These are phyloP conservation scores for Semnornis frantzii DNA, from an alignment of 2,113 vertebrate species.

Conservation along the genomic window DNA sequence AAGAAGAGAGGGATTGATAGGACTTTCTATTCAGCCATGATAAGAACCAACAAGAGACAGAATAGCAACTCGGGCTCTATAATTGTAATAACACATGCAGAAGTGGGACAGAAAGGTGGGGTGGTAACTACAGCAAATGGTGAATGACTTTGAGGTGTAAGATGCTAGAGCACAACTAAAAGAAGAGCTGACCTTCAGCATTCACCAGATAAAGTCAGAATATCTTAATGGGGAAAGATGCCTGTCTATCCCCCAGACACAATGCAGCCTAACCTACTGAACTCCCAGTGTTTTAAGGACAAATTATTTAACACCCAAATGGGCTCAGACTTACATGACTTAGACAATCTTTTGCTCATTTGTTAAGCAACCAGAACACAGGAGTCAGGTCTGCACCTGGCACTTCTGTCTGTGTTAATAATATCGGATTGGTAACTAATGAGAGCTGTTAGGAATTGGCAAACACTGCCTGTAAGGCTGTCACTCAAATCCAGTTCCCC, in stretches of 20 bases:
- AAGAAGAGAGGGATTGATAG: neutral
- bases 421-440: neutral
- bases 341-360: neutral
- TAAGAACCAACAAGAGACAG: neutral
- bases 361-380: neutral
- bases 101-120: neutral
- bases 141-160: neutral
- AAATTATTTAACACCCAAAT: neutral
- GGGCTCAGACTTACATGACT: neutral
- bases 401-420: neutral
- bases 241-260: neutral
- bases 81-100: neutral
- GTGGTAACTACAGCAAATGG: neutral
- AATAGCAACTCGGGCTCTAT: neutral
- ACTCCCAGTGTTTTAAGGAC: neutral
- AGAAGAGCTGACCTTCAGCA: neutral
- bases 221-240: neutral
- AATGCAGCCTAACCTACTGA: neutral
- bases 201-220: neutral
- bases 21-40: neutral
- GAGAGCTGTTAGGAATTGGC: constrained; percentile 1
- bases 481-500: neutral
- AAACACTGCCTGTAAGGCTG: neutral
- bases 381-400: neutral
- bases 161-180: neutral